Base-by-base conservation (phyloP, 1,140 invertebrate genomes). In the Cyclargus thomasi region DNA sequence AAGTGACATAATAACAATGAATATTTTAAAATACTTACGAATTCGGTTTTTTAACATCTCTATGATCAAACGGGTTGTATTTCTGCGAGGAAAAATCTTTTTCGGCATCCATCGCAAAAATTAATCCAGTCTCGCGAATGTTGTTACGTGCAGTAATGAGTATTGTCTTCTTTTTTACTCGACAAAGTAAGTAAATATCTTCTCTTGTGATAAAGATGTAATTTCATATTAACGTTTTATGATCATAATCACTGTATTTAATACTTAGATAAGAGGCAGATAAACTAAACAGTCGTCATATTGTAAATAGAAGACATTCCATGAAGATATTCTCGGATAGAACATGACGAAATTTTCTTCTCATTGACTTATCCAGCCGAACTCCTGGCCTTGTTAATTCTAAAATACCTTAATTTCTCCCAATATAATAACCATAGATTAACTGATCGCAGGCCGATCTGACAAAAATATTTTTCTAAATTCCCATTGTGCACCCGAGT, bases 21-120 rank as follows among this genome's bases (percentile, higher is more conserved):
- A n/a, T n/a, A n/a, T n/a, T n/a, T 70, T 69, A 63, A 73, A 47
- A 18, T 77, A 92, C 93, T 93, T 88, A 94, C 92, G 93, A 94
- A 72, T 93, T 94, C 2, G 93, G 88, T 77, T 94, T 90, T 68
- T 92, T 92, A 39, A 94, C 91, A 67, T 93, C 85, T 66, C 94
- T 90, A 81, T 95, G 90, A 57, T 95, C 94, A 72, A 94, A 95
- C 0, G 94, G 94, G 84, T 93, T 89, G 74, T 95, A 95, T 17
- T 92, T 91, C 18, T 77, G 22, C 22, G 53, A 35, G 4, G 17
- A n/a, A n/a, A 65, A 4, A 18, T 35, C 53, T 14, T 35, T 35
- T 5, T 39, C 35, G 35, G 16, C 20, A 2, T 64, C 36, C 23
- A 35, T 18, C 1, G 17, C 17, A 2, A 22, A 20, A 20, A 20